Percentiles rank a stretch among this genome's conserved stretches.
Conservation (phyloP, 2,797 vertebrate genomes). For the Cichlasoma orientale region DNA sequence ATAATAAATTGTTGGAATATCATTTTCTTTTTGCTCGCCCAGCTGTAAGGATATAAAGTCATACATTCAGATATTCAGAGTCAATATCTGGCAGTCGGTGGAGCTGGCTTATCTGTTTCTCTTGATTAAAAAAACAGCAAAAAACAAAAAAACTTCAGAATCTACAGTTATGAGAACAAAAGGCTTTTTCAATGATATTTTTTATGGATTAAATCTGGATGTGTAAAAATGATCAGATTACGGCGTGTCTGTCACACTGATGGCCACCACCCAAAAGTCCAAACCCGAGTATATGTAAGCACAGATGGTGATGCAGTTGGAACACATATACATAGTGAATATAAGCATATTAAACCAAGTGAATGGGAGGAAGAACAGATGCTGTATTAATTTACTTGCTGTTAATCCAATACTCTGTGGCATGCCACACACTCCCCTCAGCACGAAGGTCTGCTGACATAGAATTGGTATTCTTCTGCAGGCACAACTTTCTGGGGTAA, state of each 20-base stretch:
- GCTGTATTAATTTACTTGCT: slow-evolving; percentile 74
- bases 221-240: slow-evolving; percentile 23
- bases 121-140: neutral
- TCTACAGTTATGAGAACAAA: neutral
- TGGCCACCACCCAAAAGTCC: slow-evolving; percentile 20
- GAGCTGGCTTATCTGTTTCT: neutral
- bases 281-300: slow-evolving; percentile 16
- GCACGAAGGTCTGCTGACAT: slow-evolving; percentile 66
- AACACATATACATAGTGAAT: slow-evolving; percentile 48
- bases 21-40: neutral
- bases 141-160: neutral
- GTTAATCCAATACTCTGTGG: slow-evolving; percentile 71
- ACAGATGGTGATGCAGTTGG: slow-evolving; percentile 63
- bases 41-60: neutral
- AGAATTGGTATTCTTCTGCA: slow-evolving; percentile 79
- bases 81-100: neutral
- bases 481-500: slow-evolving; percentile 71
- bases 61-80: neutral
- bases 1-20: neutral
- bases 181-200: neutral
- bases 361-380: slow-evolving; percentile 72
- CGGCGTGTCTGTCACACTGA: slow-evolving; percentile 3
- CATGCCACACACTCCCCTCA: slow-evolving; percentile 57
- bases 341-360: slow-evolving; percentile 69
- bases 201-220: slow-evolving; percentile 21